phyloP scores from a whole-genome alignment of 2,888 invertebrate species.

The Torymus aiolomorphi region DNA sequence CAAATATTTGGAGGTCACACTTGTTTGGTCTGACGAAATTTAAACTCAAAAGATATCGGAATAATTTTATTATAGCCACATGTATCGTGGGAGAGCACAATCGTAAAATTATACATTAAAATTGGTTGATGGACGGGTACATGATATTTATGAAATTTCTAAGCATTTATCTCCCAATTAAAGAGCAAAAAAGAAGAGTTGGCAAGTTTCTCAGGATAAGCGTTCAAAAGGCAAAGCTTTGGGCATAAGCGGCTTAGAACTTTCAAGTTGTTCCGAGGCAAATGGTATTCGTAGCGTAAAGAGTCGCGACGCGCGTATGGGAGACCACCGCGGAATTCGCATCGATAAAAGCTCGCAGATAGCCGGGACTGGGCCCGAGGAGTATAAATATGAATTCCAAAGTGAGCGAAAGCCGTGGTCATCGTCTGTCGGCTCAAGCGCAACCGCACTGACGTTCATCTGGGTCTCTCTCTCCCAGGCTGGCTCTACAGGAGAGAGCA shows the following conservation, averaged over 20 bases:
- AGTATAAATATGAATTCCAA: slow-evolving; percentile 17
- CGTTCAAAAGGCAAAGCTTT: too few species aligned
- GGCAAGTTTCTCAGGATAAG: too few species aligned
- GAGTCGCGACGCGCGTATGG: background rate
- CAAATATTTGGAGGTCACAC: too few species aligned
- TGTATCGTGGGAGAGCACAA: too few species aligned
- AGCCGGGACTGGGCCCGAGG: background rate
- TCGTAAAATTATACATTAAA: too few species aligned
- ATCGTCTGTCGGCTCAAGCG: slow-evolving; percentile 46
- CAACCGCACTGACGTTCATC: slow-evolving; percentile 45
- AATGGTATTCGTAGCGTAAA: too few species aligned
- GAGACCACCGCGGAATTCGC: slow-evolving; percentile 10
- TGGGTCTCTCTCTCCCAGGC: background rate
- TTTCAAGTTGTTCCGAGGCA: too few species aligned
- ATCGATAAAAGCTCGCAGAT: slow-evolving; percentile 33
- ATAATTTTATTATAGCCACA: too few species aligned
- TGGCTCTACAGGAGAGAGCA: background rate
- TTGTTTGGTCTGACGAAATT: too few species aligned
- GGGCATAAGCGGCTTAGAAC: too few species aligned
- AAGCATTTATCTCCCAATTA: background rate
- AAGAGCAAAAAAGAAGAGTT: too few species aligned
- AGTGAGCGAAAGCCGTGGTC: slow-evolving; percentile 23
- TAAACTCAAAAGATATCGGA: too few species aligned
- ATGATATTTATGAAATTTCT: background rate
- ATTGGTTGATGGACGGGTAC: background rate